These are phyloP conservation scores for Otolemur garnettii DNA, from an alignment of 2,113 vertebrate species.

Conservation along the genomic window DNA sequence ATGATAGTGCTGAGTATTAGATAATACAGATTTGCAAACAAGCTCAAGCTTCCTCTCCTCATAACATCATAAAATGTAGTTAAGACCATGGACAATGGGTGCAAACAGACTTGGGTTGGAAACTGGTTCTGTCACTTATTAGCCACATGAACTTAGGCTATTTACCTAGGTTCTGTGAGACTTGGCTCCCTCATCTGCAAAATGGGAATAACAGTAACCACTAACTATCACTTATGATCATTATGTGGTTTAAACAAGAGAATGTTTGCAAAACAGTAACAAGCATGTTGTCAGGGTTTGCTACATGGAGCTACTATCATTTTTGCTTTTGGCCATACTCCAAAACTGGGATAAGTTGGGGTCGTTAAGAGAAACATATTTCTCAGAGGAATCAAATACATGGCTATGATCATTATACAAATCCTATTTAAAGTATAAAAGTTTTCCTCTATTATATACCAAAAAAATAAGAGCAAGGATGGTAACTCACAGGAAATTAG, in stretches of 20 bases:
- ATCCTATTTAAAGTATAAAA: slow-evolving; percentile 57
- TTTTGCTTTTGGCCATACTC: not conserved
- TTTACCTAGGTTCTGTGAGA: slow-evolving; percentile 7
- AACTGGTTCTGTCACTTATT: not conserved
- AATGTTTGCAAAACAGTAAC: not conserved
- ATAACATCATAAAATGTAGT: not conserved
- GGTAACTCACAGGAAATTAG: not conserved
- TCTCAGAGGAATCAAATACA: slow-evolving; percentile 51
- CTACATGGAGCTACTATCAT: not conserved
- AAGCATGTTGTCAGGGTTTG: not conserved
- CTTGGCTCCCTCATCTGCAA: slow-evolving; percentile 26
- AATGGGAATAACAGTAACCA: not conserved
- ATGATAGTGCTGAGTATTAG: not conserved
- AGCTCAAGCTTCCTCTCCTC: not conserved
- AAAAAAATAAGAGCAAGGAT: slow-evolving; percentile 35
- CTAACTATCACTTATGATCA: not conserved
- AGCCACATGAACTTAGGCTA: not conserved
- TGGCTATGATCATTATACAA: not conserved
- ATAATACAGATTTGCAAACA: not conserved
- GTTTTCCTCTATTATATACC: slow-evolving; percentile 16
- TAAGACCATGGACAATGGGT: not conserved
- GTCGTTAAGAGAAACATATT: slow-evolving; percentile 39
- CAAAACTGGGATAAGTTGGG: not conserved
- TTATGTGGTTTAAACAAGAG: slow-evolving; percentile 30
- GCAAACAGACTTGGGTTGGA: not conserved